A percentile compares a stretch with the other conserved stretches of the same genome.
These are phyloP conservation scores for Drosophila aldrichi DNA, from an alignment of 2,888 invertebrate genomes.

Conservation along the genomic window DNA sequence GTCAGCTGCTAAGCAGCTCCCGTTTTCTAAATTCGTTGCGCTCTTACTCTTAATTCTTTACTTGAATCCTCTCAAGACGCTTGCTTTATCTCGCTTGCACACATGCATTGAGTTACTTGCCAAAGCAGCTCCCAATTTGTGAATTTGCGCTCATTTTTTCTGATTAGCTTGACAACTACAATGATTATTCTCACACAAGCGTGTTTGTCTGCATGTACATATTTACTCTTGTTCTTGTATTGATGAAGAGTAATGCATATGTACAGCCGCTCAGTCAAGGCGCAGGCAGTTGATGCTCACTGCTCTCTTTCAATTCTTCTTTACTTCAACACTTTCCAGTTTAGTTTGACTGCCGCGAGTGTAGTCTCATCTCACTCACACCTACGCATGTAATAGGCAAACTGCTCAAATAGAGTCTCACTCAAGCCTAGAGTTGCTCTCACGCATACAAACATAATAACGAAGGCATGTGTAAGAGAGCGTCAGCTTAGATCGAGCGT, in stretches of 20 bases:
- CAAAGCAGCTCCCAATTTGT: not conserved
- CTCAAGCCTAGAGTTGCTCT: not conserved
- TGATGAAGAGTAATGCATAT: not conserved
- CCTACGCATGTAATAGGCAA: not conserved
- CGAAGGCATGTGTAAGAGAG: not conserved
- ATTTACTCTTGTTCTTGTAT: not conserved
- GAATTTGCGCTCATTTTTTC: not conserved
- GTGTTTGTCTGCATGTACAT: not conserved
- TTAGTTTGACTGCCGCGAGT: not conserved
- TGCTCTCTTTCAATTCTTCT: not conserved
- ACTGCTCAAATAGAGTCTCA: not conserved
- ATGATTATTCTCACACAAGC: not conserved
- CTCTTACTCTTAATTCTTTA: slow-evolving; percentile 5
- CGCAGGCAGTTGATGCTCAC: not conserved
- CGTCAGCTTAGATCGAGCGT: slow-evolving; percentile 2
- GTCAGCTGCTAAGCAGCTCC: not conserved
- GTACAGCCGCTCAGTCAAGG: not conserved
- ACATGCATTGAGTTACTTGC: not conserved
- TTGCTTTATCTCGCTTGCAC: not conserved
- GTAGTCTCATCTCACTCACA: slow-evolving; percentile 2
- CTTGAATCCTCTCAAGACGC: not conserved
- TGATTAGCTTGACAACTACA: not conserved
- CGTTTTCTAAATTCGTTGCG: not conserved
- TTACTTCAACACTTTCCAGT: not conserved
- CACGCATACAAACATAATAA: not conserved